Evolutionary conservation across 2,797 vertebrate genomes (phyloP), one percentile per base, ranked within the genome.

Genomic region (Myotis vivesi): DNA sequence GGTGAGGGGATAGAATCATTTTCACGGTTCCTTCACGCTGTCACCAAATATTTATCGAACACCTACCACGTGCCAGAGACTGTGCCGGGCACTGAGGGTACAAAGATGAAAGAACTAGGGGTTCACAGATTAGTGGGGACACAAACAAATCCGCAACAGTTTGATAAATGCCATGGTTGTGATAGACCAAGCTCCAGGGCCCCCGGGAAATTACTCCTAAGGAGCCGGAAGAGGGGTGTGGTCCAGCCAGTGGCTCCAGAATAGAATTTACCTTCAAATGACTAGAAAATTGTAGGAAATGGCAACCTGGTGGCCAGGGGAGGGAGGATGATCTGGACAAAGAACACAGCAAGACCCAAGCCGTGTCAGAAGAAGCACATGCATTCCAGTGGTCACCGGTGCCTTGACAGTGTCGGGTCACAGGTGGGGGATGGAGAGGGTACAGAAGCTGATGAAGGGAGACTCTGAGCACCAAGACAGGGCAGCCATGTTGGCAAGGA

Each of bases 21-120:
- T 76, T 77, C 49, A 91, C 36, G 73, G 11, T 11, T 93, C 22
- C 38, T 36, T 8, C 53, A 44, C 30, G 55, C 3, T 76, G 22
- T 68, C 53, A 41, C 36, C 93, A 95, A 95, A 91, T 94, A 93
- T 0, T 87, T 79, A 79, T 55, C 51, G 28, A 95, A 38, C 8
- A 89, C 15, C 49, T 88, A 72, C 46, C 89, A 3, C 30, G 49
- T 77, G 46, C 86, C 72, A 57, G 57, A 87, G 33, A 84, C 51
- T 41, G 12, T 44, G 28, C 22, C 5, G 7, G 44, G 15, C 25
- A 10, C 9, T 11, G 19, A 71, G 51, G 28, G 75, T 13, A 44
- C 55, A 53, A n/a, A 68, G 44, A 53, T 57, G 16, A 66, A n/a
- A 90, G 33, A 46, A 38, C 5, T 17, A 46, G n/a, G n/a, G 46